These are phyloP conservation scores for Probosciger aterrimus DNA, from an alignment of 2,113 vertebrate genomes.

Conservation along the genomic window DNA sequence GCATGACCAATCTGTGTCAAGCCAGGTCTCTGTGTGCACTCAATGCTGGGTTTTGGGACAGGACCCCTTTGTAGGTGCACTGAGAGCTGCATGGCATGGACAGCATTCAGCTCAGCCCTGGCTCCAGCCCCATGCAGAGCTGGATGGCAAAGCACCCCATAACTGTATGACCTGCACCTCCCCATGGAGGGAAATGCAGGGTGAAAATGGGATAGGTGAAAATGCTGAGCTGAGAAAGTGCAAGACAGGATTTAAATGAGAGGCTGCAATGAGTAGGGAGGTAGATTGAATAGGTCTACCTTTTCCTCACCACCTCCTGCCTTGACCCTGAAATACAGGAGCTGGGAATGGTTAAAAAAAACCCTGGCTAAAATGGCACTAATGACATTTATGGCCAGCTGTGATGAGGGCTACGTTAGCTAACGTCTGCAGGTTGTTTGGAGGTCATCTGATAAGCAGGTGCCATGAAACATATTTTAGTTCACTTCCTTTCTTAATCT, in stretches of 20 bases:
- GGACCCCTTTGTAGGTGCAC: not conserved
- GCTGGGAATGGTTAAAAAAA: not conserved
- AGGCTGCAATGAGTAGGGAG: not conserved
- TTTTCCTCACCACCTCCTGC: not conserved
- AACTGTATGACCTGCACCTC: not conserved
- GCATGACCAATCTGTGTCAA: not conserved
- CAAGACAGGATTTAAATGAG: not conserved
- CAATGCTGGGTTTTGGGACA: rapidly evolving
- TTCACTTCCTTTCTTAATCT: constrained; percentile 47
- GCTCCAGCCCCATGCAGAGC: rapidly evolving
- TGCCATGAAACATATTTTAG: constrained; percentile 52
- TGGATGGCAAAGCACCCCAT: not conserved
- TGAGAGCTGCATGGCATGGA: not conserved
- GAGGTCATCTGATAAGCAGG: constrained; percentile 64
- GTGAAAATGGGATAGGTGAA: rapidly evolving
- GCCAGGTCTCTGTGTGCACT: not conserved
- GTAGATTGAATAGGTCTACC: not conserved
- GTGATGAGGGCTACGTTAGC: not conserved
- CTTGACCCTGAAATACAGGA: not conserved
- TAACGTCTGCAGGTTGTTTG: constrained; percentile 40
- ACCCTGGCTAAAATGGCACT: not conserved
- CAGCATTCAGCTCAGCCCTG: not conserved
- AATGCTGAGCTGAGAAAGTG: not conserved
- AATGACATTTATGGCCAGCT: constrained; percentile 50
- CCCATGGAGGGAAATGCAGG: not conserved